These are phyloP conservation scores for Sphaerophoria rueppellii DNA, from an alignment of 2,888 invertebrate species.

Conservation along the genomic window DNA sequence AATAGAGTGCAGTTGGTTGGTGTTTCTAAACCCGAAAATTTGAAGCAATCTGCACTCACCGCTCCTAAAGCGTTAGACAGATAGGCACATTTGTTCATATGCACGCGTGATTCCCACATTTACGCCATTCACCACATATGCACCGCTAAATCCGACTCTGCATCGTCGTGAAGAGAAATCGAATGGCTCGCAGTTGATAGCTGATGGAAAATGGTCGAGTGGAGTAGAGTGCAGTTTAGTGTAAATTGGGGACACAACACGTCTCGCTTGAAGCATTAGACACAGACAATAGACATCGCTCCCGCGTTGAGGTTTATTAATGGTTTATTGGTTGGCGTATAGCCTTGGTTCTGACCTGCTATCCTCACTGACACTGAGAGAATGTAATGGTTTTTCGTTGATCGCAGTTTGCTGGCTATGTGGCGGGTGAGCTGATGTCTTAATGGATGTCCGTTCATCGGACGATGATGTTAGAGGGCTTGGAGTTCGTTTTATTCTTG, in stretches of 20 bases:
- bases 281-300: slow-evolving; percentile 42
- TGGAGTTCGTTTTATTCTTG: too few species aligned
- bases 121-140: slow-evolving; percentile 26
- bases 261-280: slow-evolving; percentile 55
- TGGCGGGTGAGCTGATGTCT: too few species aligned
- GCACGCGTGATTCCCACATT: neutral
- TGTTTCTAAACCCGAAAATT: slow-evolving; percentile 6
- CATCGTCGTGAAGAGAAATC: slow-evolving; percentile 5
- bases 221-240: slow-evolving; percentile 13
- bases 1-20: slow-evolving; percentile 21
- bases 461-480: too few species aligned
- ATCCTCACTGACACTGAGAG: too few species aligned
- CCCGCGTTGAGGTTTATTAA: slow-evolving; percentile 64
- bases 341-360: slow-evolving; percentile 26
- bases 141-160: slow-evolving; percentile 32
- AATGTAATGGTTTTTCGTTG: too few species aligned
- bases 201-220: neutral
- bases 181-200: neutral
- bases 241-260: slow-evolving; percentile 34
- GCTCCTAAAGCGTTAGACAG: slow-evolving; percentile 5
- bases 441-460: too few species aligned
- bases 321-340: slow-evolving; percentile 43
- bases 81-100: slow-evolving; percentile 1
- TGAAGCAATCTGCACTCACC: slow-evolving; percentile 16
- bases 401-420: too few species aligned